These are phyloP conservation scores for Brachyrhaphis roseni DNA, from an alignment of 2,797 vertebrate species.

Conservation along the genomic window DNA sequence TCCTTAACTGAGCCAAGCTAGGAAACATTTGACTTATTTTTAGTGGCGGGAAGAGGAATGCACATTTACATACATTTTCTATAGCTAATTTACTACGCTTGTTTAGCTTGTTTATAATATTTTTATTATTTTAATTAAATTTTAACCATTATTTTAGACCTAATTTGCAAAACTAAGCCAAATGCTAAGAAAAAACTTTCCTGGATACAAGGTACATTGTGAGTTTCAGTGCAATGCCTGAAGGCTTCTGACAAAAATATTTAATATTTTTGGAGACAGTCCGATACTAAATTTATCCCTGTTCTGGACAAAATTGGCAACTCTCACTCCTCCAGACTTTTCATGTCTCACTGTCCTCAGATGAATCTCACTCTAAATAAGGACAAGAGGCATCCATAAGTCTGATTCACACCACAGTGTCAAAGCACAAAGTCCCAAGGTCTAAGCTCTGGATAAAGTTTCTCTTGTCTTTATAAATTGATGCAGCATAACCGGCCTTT, in stretches of 20 bases:
- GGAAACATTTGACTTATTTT: neutral
- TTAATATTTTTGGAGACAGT: neutral
- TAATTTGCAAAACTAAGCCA: neutral
- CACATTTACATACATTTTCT: neutral
- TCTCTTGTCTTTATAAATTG: conserved; percentile 7
- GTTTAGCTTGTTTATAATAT: neutral
- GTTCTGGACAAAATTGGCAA: neutral
- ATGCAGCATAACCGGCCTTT: conserved; percentile 15
- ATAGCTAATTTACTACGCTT: neutral
- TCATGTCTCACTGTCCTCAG: neutral
- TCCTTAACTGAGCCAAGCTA: too few species aligned
- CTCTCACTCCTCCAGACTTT: neutral
- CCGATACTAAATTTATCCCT: neutral
- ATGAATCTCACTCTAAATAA: neutral
- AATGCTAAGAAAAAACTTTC: neutral
- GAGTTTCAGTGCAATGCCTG: neutral
- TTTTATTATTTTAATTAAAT: neutral
- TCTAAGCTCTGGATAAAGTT: neutral
- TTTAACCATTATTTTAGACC: neutral
- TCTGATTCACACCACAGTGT: neutral
- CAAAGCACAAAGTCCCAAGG: conserved; percentile 4
- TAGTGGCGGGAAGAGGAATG: neutral
- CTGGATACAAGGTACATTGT: neutral
- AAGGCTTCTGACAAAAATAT: neutral
- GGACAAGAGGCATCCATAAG: neutral